These are phyloP conservation scores for Byasa hedistus DNA, from an alignment of 2,888 invertebrate genomes.

Conservation along the genomic window DNA sequence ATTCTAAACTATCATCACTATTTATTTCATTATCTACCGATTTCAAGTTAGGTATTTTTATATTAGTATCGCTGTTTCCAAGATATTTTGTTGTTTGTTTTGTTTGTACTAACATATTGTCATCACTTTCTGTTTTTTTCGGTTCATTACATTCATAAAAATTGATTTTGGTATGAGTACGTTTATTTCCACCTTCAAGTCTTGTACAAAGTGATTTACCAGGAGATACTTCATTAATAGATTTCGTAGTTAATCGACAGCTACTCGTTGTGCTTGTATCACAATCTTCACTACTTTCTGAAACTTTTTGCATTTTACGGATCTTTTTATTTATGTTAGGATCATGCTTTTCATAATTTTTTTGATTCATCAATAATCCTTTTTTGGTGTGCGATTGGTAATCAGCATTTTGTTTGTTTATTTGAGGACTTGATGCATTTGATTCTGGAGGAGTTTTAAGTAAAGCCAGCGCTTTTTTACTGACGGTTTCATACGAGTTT, in stretches of 20 bases:
- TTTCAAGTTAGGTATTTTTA: slow-evolving; percentile 27
- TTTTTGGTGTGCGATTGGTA: neutral
- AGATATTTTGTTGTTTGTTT: slow-evolving; percentile 11
- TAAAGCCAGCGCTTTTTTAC: slow-evolving; percentile 55
- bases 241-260: slow-evolving; percentile 46
- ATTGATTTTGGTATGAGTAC: slow-evolving; percentile 41
- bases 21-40: slow-evolving; percentile 41
- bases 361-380: neutral
- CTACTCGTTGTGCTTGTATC: slow-evolving; percentile 47
- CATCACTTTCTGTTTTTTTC: neutral
- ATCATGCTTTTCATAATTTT: neutral
- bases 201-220: slow-evolving; percentile 58
- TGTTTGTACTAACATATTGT: slow-evolving; percentile 1
- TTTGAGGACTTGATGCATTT: slow-evolving; percentile 47
- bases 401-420: slow-evolving; percentile 20
- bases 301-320: slow-evolving; percentile 29
- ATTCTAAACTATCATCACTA: slow-evolving; percentile 51
- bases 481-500: slow-evolving; percentile 47
- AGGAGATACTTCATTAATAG: slow-evolving; percentile 41
- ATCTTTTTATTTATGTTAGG: slow-evolving; percentile 9
- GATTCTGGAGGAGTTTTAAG: slow-evolving; percentile 64
- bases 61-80: slow-evolving; percentile 29
- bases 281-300: slow-evolving; percentile 37
- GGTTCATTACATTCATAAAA: neutral
- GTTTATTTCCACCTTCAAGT: slow-evolving; percentile 62